A percentile compares a stretch with the other conserved stretches of the same genome.
Conservation (phyloP, 35 echinoderm and acorn worm genomes). For the Eucidaris tribuloides region DNA sequence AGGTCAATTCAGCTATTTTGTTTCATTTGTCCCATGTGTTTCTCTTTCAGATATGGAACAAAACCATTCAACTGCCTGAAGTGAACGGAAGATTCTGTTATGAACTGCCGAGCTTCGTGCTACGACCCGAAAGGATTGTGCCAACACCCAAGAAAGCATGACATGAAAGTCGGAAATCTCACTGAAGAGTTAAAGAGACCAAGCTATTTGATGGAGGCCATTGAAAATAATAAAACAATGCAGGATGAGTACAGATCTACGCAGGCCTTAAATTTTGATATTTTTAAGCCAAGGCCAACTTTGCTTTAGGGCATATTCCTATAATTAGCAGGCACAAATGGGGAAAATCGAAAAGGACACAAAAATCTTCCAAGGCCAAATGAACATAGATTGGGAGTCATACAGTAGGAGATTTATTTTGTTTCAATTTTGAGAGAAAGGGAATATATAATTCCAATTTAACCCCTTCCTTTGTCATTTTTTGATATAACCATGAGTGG, state of each 20-base stretch:
- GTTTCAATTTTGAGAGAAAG: no score
- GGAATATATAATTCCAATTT: no score
- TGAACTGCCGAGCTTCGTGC: constrained; percentile 22
- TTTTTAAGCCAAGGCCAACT: neutral
- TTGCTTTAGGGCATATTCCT: no score
- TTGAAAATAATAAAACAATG: constrained; percentile 81
- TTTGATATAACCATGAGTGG: no score
- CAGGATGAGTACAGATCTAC: constrained; percentile 46
- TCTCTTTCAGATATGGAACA: neutral
- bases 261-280: no score
- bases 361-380: no score
- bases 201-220: constrained; percentile 41
- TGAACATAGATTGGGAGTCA: neutral
- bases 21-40: neutral
- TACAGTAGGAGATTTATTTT: no score
- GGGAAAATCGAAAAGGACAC: no score
- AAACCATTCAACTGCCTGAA: neutral
- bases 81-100: constrained; percentile 51
- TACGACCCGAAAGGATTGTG: constrained; percentile 14
- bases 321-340: no score
- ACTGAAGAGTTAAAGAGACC: constrained; percentile 32
- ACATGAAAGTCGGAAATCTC: constrained; percentile 6
- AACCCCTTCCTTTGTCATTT: no score
- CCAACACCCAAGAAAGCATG: constrained; percentile 41
- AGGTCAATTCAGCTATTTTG: no score